Conservation (phyloP, 2,888 invertebrate genomes). For the Scaptomyza caliginosa region DNA sequence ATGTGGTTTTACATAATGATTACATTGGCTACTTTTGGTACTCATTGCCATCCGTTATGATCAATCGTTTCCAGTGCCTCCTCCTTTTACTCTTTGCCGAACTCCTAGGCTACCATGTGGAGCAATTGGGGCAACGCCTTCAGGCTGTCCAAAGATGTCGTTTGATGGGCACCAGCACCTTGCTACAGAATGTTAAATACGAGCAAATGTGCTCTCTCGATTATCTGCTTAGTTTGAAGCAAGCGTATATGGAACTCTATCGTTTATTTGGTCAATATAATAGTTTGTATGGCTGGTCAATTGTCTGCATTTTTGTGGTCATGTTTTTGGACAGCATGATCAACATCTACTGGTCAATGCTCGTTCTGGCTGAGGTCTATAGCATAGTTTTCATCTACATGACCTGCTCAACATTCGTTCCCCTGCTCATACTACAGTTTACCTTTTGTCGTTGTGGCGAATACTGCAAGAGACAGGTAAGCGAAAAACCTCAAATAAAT, state of each 20-base stretch:
- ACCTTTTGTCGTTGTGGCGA: constrained; percentile 68
- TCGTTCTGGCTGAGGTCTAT: constrained; percentile 54
- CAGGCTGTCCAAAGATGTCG: constrained; percentile 54
- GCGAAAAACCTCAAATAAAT: not conserved
- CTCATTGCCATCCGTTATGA: constrained; percentile 36
- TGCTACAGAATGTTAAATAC: constrained; percentile 55
- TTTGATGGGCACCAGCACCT: constrained; percentile 12
- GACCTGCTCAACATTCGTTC: constrained; percentile 39
- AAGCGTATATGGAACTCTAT: constrained; percentile 65
- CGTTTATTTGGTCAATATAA: constrained; percentile 57
- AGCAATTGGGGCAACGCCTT: constrained; percentile 53
- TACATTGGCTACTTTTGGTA: constrained; percentile 46
- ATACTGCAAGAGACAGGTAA: constrained; percentile 70
- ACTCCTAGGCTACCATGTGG: constrained; percentile 50
- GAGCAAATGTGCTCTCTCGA: constrained; percentile 65
- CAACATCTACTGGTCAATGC: constrained; percentile 70
- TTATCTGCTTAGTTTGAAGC: constrained; percentile 64
- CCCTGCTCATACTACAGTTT: constrained; percentile 44
- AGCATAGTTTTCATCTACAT: constrained; percentile 43
- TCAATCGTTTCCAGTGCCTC: constrained; percentile 52
- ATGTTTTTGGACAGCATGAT: constrained; percentile 68
- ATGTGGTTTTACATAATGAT: not conserved
- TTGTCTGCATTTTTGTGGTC: constrained; percentile 62
- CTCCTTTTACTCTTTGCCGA: constrained; percentile 53
- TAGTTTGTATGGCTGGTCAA: constrained; percentile 67